Evolutionary conservation across 2,888 invertebrate genomes (phyloP).

Genomic region (Sicus ferrugineus): DNA sequence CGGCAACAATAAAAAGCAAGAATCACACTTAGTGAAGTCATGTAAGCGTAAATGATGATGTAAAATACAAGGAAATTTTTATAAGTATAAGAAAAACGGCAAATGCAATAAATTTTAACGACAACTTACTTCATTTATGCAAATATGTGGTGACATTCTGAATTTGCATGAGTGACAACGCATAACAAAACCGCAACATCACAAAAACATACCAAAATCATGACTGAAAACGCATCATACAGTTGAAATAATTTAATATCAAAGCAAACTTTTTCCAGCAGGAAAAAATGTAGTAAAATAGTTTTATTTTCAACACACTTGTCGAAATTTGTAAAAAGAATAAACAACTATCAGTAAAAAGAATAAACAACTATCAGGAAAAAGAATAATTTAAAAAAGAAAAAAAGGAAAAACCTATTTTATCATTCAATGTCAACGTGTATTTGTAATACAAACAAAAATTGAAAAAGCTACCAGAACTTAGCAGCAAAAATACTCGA

Average conservation of each 20-base stretch:
- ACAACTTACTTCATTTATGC: background rate
- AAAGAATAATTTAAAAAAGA: slow-evolving; percentile 34
- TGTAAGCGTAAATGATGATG: slow-evolving; percentile 28
- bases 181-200: background rate
- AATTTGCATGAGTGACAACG: background rate
- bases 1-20: slow-evolving; percentile 20
- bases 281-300: no score
- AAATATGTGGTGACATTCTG: background rate
- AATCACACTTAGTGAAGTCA: slow-evolving; percentile 9
- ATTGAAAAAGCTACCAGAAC: background rate
- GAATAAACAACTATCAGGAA: no score
- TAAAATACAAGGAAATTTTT: slow-evolving; percentile 28
- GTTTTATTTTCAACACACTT: no score
- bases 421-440: slow-evolving; percentile 42
- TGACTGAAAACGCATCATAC: slow-evolving; percentile 1
- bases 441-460: slow-evolving; percentile 42
- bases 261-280: no score
- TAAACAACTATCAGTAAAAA: no score
- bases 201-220: background rate
- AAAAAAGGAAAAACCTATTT: slow-evolving; percentile 48
- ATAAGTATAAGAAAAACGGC: slow-evolving; percentile 6
- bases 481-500: slow-evolving; percentile 12
- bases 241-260: slow-evolving; percentile 37
- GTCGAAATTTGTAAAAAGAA: no score
- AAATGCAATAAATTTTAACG: slow-evolving; percentile 31